A percentile compares a stretch with the other conserved stretches of the same genome.
phyloP scores from a whole-genome alignment of 1,140 invertebrate species.

The Chironomus striatipennis region DNA sequence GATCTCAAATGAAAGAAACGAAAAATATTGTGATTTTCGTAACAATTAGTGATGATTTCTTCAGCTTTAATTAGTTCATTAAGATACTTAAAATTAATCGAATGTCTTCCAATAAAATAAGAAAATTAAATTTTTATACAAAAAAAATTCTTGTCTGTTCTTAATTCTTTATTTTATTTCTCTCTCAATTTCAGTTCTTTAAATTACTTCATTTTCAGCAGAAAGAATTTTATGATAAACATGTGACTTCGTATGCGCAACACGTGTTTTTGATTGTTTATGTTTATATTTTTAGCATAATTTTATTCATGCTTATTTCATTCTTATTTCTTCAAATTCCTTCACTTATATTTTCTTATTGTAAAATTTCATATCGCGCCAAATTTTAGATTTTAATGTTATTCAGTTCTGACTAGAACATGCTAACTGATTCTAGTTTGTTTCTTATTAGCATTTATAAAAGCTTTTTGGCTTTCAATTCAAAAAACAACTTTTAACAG shows the following conservation, averaged over 20 bases:
- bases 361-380: background rate
- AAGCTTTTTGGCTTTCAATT: no score
- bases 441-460: background rate
- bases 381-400: background rate
- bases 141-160: background rate
- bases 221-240: background rate
- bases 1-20: background rate
- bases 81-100: background rate
- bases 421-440: background rate
- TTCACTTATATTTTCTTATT: background rate
- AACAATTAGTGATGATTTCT: conserved; percentile 6
- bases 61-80: conserved; percentile 10
- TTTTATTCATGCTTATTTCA: background rate
- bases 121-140: conserved; percentile 14
- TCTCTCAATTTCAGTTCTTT: background rate
- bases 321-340: background rate
- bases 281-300: background rate
- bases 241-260: background rate
- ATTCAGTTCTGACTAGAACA: background rate
- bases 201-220: background rate
- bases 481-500: no score
- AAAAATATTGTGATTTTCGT: background rate
- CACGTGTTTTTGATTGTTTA: background rate
- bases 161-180: background rate
- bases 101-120: conserved; percentile 24